A percentile compares a stretch with the other conserved stretches of the same genome.
phyloP scores from a whole-genome alignment of 2,888 invertebrate genomes.

The Zelleria hepariella region DNA sequence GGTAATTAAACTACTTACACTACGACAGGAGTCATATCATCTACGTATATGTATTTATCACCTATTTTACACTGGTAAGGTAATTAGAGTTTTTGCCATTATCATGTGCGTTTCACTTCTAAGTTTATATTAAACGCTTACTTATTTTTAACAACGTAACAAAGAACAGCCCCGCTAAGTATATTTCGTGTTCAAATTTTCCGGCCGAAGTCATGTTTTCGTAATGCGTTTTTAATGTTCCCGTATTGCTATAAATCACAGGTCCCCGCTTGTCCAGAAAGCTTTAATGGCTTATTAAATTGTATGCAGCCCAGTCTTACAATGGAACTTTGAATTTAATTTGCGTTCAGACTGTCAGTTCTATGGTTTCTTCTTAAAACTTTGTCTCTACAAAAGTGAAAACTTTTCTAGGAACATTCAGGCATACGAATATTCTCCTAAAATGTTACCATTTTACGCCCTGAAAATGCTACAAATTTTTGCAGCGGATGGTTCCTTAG shows the following conservation, averaged over 20 bases:
- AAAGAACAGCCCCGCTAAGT: constrained; percentile 43
- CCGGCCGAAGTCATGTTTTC: constrained; percentile 68
- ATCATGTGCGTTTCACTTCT: too few species aligned
- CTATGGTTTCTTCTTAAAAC: not conserved
- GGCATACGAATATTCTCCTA: not conserved
- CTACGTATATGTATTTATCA: too few species aligned
- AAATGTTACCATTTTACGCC: not conserved
- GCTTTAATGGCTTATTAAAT: constrained; percentile 71
- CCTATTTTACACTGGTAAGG: too few species aligned
- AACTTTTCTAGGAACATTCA: not conserved
- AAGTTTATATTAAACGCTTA: not conserved
- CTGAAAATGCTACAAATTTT: constrained; percentile 1
- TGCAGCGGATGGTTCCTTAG: constrained; percentile 19
- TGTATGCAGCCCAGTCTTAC: constrained; percentile 10
- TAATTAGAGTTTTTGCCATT: too few species aligned
- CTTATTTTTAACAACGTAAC: constrained; percentile 21
- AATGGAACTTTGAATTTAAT: not conserved
- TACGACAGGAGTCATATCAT: too few species aligned
- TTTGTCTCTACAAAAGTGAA: not conserved
- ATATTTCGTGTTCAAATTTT: constrained; percentile 57
- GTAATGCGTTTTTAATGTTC: constrained; percentile 73
- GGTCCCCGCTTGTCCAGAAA: constrained; percentile 65
- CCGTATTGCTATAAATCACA: constrained; percentile 70
- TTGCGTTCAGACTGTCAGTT: not conserved
- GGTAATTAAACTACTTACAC: too few species aligned